Conservation (phyloP, 2,888 invertebrate species). For the Lithophane ornitopus region DNA sequence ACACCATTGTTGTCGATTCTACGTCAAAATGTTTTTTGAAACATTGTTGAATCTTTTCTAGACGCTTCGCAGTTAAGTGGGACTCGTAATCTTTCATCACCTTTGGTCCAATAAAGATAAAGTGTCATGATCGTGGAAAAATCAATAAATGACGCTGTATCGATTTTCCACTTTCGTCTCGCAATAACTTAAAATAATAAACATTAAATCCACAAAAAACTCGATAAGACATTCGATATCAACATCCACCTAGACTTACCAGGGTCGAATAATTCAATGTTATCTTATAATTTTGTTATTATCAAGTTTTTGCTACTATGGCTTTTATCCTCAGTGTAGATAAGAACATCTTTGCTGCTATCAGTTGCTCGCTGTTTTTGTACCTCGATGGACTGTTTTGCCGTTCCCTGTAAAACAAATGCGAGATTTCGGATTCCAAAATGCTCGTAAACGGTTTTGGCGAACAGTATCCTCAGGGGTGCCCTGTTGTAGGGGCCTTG, state of each 20-base stretch:
- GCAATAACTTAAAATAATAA: conserved; percentile 21
- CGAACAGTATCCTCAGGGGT: conserved; percentile 75
- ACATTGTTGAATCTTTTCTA: conserved; percentile 31
- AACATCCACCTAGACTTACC: conserved; percentile 59
- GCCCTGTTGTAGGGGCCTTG: conserved; percentile 76
- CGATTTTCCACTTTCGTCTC: conserved; percentile 16
- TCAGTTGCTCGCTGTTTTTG: conserved; percentile 87
- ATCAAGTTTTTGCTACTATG: conserved; percentile 87
- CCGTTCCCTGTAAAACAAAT: conserved; percentile 66
- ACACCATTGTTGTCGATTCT: conserved; percentile 5
- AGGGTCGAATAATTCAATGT: conserved; percentile 73
- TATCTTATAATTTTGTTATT: conserved; percentile 83
- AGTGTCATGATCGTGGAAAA: conserved; percentile 27
- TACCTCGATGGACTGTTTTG: conserved; percentile 85
- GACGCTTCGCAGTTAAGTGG: conserved; percentile 10
- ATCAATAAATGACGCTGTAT: conserved; percentile 26
- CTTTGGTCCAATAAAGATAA: conserved; percentile 50
- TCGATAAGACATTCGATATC: conserved; percentile 59
- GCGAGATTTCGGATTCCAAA: conserved; percentile 68
- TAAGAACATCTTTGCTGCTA: conserved; percentile 87
- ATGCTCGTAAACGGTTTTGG: conserved; percentile 80
- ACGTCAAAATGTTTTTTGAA: conserved; percentile 26
- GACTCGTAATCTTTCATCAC: conserved; percentile 32
- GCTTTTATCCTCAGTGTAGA: conserved; percentile 80
- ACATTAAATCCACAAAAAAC: conserved; percentile 35